Conservation (phyloP, 2,888 invertebrate genomes). For the Mactromeris polynyma region DNA sequence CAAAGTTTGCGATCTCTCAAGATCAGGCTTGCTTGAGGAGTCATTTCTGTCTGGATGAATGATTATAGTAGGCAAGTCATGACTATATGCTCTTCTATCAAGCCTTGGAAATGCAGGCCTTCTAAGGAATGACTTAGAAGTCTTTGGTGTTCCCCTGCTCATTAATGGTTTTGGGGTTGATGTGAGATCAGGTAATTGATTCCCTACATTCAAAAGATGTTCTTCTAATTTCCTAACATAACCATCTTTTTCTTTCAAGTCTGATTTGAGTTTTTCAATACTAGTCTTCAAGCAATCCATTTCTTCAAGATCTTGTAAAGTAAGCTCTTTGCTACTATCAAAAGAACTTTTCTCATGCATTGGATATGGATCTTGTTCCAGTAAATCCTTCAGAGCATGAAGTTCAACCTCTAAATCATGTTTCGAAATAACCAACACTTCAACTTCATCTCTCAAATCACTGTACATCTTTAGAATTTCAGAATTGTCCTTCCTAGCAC, state of each 20-base stretch:
- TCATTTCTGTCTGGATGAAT: background rate
- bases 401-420: constrained; percentile 66
- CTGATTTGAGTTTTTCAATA: constrained; percentile 64
- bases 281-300: constrained; percentile 67
- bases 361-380: constrained; percentile 51
- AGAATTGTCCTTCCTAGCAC: constrained; percentile 64
- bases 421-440: constrained; percentile 65
- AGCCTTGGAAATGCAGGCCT: constrained; percentile 22
- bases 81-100: constrained; percentile 49
- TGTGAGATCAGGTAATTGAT: constrained; percentile 50
- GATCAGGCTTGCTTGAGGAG: constrained; percentile 4
- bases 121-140: constrained; percentile 51
- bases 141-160: constrained; percentile 59
- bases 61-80: constrained; percentile 44
- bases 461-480: constrained; percentile 70
- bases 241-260: constrained; percentile 73
- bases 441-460: constrained; percentile 69
- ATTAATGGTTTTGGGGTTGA: constrained; percentile 54
- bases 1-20: constrained; percentile 31
- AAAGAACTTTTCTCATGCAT: constrained; percentile 27
- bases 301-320: constrained; percentile 62
- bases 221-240: constrained; percentile 75
- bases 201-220: constrained; percentile 69
- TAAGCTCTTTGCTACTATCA: constrained; percentile 59
- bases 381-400: constrained; percentile 56